A percentile compares a stretch with the other conserved stretches of the same genome.
These are phyloP conservation scores for Syngnathus acus DNA, from an alignment of 2,797 vertebrate genomes.

Conservation along the genomic window DNA sequence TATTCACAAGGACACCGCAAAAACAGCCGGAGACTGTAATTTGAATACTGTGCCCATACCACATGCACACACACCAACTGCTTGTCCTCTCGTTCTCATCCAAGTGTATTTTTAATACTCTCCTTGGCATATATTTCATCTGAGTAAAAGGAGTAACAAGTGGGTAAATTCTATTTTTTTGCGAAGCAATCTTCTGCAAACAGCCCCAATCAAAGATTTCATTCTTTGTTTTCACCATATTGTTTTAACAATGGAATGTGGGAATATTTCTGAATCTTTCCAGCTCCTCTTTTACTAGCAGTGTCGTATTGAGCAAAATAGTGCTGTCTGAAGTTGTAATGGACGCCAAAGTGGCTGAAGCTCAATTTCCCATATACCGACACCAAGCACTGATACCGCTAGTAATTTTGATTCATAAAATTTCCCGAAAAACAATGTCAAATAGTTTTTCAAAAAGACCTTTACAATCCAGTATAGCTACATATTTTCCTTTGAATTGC, in stretches of 20 bases:
- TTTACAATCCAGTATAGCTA: too few relatives aligned
- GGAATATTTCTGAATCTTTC: not conserved
- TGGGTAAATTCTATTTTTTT: too few relatives aligned
- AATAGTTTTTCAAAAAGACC: too few relatives aligned
- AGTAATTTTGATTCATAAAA: too few relatives aligned
- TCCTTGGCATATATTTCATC: not conserved
- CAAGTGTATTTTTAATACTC: not conserved
- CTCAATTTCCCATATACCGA: not conserved
- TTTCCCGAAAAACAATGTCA: too few relatives aligned
- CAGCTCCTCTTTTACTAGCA: not conserved
- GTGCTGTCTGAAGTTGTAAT: not conserved
- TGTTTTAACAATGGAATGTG: not conserved
- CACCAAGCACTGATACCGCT: too few relatives aligned
- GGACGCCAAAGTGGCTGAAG: not conserved
- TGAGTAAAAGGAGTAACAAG: not conserved
- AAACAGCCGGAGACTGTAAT: not conserved
- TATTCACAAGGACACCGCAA: not conserved
- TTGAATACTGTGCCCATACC: not conserved
- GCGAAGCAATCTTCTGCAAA: not conserved
- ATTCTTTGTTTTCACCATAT: not conserved
- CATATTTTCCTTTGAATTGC: too few relatives aligned
- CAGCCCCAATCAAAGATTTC: too few relatives aligned
- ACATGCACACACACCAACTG: not conserved
- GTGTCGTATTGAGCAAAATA: not conserved
- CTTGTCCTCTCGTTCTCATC: not conserved